A percentile compares a stretch with the other conserved stretches of the same genome.
Evolutionary conservation across 2,888 invertebrate genomes (phyloP).

Genomic region (Agrypnus murinus): DNA sequence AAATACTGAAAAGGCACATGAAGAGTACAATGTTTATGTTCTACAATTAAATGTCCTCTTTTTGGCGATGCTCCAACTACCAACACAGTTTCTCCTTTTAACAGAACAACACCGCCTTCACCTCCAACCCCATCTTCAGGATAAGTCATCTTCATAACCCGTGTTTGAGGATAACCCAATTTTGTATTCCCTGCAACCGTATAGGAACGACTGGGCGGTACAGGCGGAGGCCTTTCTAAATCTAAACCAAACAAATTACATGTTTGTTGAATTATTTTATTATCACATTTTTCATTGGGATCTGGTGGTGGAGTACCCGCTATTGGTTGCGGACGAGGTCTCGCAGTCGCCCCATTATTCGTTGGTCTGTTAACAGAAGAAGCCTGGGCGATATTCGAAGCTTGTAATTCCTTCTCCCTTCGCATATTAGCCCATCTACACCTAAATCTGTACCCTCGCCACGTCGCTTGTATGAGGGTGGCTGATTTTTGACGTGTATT

Average conservation of each 20-base stretch:
- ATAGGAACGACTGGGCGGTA: conserved; percentile 92
- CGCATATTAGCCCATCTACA: conserved; percentile 78
- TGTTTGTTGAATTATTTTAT: conserved; percentile 91
- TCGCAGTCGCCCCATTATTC: conserved; percentile 72
- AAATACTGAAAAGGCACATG: conserved; percentile 90
- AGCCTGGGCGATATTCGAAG: conserved; percentile 52
- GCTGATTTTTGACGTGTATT: conserved; percentile 87
- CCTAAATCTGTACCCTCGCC: conserved; percentile 87
- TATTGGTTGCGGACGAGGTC: conserved; percentile 92
- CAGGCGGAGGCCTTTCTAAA: conserved; percentile 92
- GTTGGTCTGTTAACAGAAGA: conserved; percentile 59
- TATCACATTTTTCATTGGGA: conserved; percentile 89
- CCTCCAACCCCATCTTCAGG: conserved; percentile 74
- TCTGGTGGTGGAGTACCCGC: conserved; percentile 93
- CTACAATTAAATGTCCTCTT: conserved; percentile 91
- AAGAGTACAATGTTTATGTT: conserved; percentile 80
- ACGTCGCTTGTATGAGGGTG: conserved; percentile 87
- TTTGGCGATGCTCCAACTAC: conserved; percentile 91
- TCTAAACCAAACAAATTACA: conserved; percentile 93
- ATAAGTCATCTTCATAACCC: conserved; percentile 93
- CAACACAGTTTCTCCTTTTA: conserved; percentile 90
- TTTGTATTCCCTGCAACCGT: conserved; percentile 93
- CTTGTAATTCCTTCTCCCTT: conserved; percentile 63
- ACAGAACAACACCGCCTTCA: conserved; percentile 77
- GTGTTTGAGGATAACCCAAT: conserved; percentile 93